Conservation (phyloP, 2,113 vertebrate species). For the Callochromis pleurospilus region DNA sequence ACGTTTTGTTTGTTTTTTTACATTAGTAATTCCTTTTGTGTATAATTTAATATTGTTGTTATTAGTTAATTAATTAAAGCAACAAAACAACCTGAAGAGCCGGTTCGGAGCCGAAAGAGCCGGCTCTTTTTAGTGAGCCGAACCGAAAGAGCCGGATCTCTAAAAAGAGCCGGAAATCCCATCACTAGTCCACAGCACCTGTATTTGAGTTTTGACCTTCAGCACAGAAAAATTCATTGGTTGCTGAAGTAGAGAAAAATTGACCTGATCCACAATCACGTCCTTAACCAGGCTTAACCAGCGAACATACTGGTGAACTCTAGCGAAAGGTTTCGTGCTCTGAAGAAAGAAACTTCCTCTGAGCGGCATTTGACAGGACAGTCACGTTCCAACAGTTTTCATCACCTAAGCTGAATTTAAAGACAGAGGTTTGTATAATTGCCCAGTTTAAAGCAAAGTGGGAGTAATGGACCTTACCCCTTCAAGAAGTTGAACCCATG, state of each 20-base stretch:
- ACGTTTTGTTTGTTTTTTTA: no score
- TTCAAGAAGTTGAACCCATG: slow-evolving; percentile 95
- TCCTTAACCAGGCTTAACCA: neutral
- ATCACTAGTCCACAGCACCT: neutral
- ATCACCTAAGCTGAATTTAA: neutral
- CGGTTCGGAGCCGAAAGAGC: no score
- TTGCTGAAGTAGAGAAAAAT: neutral
- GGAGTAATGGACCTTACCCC: slow-evolving; percentile 73
- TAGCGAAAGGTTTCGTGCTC: neutral
- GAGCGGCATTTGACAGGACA: neutral
- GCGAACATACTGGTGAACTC: neutral
- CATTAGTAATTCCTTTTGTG: no score
- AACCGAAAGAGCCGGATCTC: no score
- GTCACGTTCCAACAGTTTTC: neutral
- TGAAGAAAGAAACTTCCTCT: neutral
- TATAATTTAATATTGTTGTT: no score
- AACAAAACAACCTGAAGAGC: no score
- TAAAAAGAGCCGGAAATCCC: no score
- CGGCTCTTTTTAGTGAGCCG: no score
- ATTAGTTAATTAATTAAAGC: no score
- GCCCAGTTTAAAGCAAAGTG: neutral
- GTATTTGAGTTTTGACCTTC: neutral
- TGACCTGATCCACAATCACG: neutral
- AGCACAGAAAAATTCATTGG: neutral
- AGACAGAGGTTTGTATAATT: neutral